A percentile compares a stretch with the other conserved stretches of the same genome.
Conservation (phyloP, 2,888 invertebrate species). For the Noctua janthina region DNA sequence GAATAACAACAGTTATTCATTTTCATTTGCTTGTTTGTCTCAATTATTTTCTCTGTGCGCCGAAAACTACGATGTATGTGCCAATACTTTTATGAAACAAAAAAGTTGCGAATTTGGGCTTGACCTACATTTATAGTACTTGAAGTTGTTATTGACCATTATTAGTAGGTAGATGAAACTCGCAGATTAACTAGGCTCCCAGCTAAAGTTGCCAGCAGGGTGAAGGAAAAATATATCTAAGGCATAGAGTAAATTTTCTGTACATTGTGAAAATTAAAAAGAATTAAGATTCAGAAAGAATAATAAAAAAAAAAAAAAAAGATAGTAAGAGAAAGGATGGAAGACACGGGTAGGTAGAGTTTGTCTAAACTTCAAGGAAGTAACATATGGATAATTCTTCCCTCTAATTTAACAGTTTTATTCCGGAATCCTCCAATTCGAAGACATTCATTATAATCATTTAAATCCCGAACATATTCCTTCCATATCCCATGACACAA, state of each 20-base stretch:
- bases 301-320: too few species aligned
- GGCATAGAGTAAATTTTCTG: too few species aligned
- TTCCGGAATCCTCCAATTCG: not conserved
- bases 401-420: not conserved
- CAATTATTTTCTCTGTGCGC: slow-evolving; percentile 42
- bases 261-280: too few species aligned
- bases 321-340: too few species aligned
- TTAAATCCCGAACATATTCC: slow-evolving; percentile 21
- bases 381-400: not conserved
- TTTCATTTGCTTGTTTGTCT: slow-evolving; percentile 43
- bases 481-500: slow-evolving; percentile 28
- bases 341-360: not conserved
- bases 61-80: slow-evolving; percentile 28
- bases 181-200: too few species aligned
- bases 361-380: not conserved
- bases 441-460: slow-evolving; percentile 12
- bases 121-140: slow-evolving; percentile 14
- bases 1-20: slow-evolving; percentile 52
- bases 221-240: not conserved
- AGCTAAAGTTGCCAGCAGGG: too few species aligned
- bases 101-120: slow-evolving; percentile 11
- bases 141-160: slow-evolving; percentile 12
- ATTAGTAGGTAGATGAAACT: not conserved
- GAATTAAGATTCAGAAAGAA: too few species aligned
- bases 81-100: slow-evolving; percentile 26